Percentiles rank a stretch among this genome's conserved stretches.
Conservation (phyloP, 2,888 invertebrate species). For the Drosophila anomalata region DNA sequence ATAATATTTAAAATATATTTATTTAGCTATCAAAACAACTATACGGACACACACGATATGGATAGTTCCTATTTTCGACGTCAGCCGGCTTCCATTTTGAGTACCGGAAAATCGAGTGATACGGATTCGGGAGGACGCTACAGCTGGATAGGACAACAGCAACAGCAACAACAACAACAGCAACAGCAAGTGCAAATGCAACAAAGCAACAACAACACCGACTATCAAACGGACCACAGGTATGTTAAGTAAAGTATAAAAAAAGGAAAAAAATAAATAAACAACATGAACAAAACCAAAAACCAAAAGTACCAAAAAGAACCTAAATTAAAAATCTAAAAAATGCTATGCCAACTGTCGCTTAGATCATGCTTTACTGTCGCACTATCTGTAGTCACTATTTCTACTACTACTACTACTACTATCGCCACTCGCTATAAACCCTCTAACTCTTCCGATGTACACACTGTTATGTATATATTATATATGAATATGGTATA, state of each 20-base stretch:
- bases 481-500: slow-evolving; percentile 16
- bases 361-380: slow-evolving; percentile 74
- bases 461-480: slow-evolving; percentile 15
- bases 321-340: slow-evolving; percentile 33
- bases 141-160: slow-evolving; percentile 59
- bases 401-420: slow-evolving; percentile 24
- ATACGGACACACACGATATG: slow-evolving; percentile 86
- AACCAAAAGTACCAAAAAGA: slow-evolving; percentile 27
- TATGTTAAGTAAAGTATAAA: slow-evolving; percentile 45
- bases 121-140: slow-evolving; percentile 59
- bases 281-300: slow-evolving; percentile 1
- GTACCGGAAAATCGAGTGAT: slow-evolving; percentile 84
- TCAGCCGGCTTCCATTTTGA: slow-evolving; percentile 90
- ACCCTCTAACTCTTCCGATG: slow-evolving; percentile 18
- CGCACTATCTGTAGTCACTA: slow-evolving; percentile 68
- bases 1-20: neutral
- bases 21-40: slow-evolving; percentile 75
- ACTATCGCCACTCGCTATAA: slow-evolving; percentile 23
- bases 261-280: slow-evolving; percentile 3
- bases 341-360: slow-evolving; percentile 67
- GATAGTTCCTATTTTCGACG: slow-evolving; percentile 92
- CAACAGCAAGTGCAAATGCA: slow-evolving; percentile 19
- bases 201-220: slow-evolving; percentile 64
- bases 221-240: slow-evolving; percentile 76
- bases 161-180: slow-evolving; percentile 13